Conservation (phyloP, 2,888 invertebrate species). For the Tetranychus truncatus region DNA sequence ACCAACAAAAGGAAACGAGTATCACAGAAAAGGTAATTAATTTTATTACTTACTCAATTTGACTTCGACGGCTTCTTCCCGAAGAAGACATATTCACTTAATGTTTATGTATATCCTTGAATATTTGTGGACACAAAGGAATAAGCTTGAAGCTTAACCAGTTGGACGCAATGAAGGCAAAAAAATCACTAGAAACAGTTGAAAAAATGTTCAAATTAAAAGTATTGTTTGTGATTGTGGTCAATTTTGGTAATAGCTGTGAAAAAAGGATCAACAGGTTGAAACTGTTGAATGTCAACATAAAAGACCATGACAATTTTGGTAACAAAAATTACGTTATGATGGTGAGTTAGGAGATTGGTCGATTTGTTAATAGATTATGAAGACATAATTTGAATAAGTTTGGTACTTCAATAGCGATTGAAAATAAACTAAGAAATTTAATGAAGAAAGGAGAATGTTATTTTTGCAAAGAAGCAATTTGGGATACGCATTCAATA, state of each 20-base stretch:
- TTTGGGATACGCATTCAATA: too few species aligned
- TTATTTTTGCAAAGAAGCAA: too few species aligned
- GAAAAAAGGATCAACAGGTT: not conserved
- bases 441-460: too few species aligned
- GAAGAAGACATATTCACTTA: not conserved
- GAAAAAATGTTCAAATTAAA: not conserved
- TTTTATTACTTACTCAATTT: constrained; percentile 5
- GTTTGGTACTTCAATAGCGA: too few species aligned
- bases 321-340: not conserved
- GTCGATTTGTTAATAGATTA: not conserved
- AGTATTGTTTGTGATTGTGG: not conserved
- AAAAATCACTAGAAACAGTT: not conserved
- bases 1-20: not conserved
- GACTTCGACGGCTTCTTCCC: constrained; percentile 7
- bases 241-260: not conserved
- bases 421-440: too few species aligned
- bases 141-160: too few species aligned
- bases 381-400: too few species aligned
- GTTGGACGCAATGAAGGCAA: not conserved
- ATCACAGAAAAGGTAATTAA: not conserved
- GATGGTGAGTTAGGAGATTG: not conserved
- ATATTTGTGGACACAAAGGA: not conserved
- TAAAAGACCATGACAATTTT: not conserved
- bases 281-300: not conserved
- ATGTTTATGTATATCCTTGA: not conserved